A percentile compares a stretch with the other conserved stretches of the same genome.
phyloP scores from a whole-genome alignment of 2,888 invertebrate genomes.

The Mylabris sibirica region DNA sequence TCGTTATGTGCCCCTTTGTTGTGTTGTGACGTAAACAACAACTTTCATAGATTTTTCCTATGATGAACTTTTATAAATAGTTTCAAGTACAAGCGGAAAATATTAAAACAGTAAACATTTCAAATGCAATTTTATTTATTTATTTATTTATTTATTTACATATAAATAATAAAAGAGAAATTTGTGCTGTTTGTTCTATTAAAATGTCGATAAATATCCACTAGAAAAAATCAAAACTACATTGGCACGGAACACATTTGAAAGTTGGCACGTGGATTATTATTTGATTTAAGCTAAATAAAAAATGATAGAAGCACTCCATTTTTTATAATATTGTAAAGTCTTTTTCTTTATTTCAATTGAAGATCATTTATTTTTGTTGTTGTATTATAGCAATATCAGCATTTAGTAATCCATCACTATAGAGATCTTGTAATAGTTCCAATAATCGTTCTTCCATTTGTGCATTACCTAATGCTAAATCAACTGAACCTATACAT shows the following conservation, averaged over 20 bases:
- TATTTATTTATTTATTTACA: neutral
- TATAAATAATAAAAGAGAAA: neutral
- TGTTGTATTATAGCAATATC: constrained; percentile 41
- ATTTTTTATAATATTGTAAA: no score
- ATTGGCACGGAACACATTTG: constrained; percentile 42
- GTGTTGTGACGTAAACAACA: neutral
- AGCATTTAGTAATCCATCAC: constrained; percentile 69
- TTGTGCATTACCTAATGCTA: constrained; percentile 77
- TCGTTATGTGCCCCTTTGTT: neutral
- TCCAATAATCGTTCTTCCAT: constrained; percentile 79
- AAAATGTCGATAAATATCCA: constrained; percentile 3
- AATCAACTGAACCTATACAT: constrained; percentile 83
- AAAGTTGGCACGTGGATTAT: constrained; percentile 16
- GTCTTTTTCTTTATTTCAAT: no score
- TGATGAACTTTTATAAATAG: neutral
- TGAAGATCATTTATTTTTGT: neutral
- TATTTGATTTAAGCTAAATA: neutral
- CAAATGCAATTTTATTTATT: neutral
- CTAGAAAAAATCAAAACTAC: constrained; percentile 19
- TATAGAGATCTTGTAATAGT: constrained; percentile 76
- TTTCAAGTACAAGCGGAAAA: no score
- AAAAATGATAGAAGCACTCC: constrained; percentile 12
- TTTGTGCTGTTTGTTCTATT: constrained; percentile 8
- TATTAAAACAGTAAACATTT: neutral
- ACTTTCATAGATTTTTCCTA: neutral